These are phyloP conservation scores for Cinclus mexicanus DNA, from an alignment of 2,113 vertebrate genomes.

Conservation along the genomic window DNA sequence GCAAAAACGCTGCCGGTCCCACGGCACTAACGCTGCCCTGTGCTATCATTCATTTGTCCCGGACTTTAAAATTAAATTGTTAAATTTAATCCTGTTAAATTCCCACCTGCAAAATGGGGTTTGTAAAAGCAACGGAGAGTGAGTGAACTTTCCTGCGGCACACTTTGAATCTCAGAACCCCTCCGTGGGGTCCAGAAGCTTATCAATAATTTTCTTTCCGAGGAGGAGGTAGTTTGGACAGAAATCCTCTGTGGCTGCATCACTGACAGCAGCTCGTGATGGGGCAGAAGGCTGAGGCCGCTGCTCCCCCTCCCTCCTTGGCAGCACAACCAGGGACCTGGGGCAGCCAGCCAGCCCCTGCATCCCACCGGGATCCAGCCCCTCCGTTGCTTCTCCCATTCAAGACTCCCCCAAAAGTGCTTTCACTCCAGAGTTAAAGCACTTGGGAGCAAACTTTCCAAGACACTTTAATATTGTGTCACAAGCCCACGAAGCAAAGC, in stretches of 20 bases:
- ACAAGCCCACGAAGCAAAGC: neutral
- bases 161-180: neutral
- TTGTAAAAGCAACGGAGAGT: neutral
- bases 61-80: too few species aligned
- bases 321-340: neutral
- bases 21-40: neutral
- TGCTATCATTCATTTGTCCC: neutral
- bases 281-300: neutral
- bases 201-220: neutral
- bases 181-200: neutral
- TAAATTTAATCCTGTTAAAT: neutral
- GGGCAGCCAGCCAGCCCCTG: neutral
- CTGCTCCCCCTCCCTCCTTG: neutral
- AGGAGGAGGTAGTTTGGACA: neutral
- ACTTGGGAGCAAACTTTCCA: neutral
- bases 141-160: neutral
- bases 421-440: neutral
- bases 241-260: neutral
- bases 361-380: neutral
- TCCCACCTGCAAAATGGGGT: neutral
- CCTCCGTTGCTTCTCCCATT: neutral
- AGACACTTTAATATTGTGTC: neutral
- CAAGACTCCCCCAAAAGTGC: neutral
- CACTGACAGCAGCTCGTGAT: rapidly evolving
- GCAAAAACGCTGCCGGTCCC: neutral